phyloP scores from a whole-genome alignment of 1,140 invertebrate genomes.

The Drosophila gunungcola region DNA sequence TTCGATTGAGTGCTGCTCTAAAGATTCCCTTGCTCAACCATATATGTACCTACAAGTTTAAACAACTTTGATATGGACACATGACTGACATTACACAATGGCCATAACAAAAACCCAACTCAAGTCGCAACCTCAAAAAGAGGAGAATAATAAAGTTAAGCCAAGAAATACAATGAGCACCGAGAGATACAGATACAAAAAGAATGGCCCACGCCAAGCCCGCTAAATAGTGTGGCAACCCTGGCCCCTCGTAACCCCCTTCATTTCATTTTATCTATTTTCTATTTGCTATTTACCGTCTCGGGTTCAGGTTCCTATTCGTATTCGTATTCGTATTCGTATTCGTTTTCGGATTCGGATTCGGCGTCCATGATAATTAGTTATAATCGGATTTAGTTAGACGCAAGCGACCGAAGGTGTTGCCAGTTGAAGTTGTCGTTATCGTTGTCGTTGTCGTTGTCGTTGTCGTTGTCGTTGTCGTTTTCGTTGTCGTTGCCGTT shows the following conservation, averaged over 20 bases:
- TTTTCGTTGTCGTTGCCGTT: neutral
- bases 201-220: slow-evolving; percentile 64
- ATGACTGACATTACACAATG: slow-evolving; percentile 37
- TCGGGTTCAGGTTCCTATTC: neutral
- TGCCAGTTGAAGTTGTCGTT: slow-evolving; percentile 43
- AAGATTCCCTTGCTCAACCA: neutral
- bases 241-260: slow-evolving; percentile 9
- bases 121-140: slow-evolving; percentile 16
- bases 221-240: slow-evolving; percentile 27
- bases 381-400: slow-evolving; percentile 80
- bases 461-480: slow-evolving; percentile 4
- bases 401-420: slow-evolving; percentile 58
- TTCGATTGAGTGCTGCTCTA: neutral
- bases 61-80: slow-evolving; percentile 9
- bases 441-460: neutral
- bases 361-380: slow-evolving; percentile 76
- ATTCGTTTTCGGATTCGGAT: neutral
- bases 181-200: slow-evolving; percentile 14
- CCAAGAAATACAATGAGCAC: slow-evolving; percentile 12
- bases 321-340: too few species aligned
- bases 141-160: slow-evolving; percentile 29
- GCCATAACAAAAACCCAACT: slow-evolving; percentile 1
- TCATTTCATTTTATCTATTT: neutral
- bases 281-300: neutral
- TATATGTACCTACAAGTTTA: neutral